phyloP scores from a whole-genome alignment of 2,797 vertebrate species.

The Aotus griseimembra region DNA sequence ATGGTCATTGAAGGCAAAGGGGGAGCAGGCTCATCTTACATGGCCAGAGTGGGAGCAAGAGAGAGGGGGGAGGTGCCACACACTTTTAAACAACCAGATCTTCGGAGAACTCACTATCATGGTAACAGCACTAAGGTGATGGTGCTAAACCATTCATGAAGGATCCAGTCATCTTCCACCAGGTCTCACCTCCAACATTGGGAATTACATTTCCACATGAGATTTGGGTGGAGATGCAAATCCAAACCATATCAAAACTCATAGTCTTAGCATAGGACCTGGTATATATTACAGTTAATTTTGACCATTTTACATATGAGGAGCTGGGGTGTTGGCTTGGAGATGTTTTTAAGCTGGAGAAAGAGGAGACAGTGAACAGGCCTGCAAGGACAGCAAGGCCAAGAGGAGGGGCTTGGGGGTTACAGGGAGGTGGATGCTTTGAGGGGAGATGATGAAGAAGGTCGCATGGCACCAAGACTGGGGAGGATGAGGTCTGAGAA shows the following conservation, averaged over 20 bases:
- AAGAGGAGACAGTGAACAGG: neutral
- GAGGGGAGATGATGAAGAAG: neutral
- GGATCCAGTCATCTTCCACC: neutral
- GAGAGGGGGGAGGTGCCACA: too few relatives aligned
- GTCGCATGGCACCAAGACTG: too few relatives aligned
- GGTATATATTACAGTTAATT: neutral
- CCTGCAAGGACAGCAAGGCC: neutral
- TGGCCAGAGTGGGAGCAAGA: too few relatives aligned
- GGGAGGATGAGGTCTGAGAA: neutral
- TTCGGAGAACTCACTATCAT: neutral
- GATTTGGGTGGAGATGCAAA: neutral
- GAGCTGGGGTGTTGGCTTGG: neutral
- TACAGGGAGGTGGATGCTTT: too few relatives aligned
- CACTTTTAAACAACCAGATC: neutral
- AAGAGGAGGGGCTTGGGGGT: neutral
- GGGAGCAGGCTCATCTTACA: too few relatives aligned
- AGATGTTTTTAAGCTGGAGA: neutral
- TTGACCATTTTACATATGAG: neutral
- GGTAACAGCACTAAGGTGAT: neutral
- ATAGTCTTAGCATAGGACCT: neutral
- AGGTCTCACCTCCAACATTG: neutral
- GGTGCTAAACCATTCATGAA: too few relatives aligned
- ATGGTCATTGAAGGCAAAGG: too few relatives aligned
- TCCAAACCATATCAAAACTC: neutral
- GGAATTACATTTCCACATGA: neutral